Percentiles rank a stretch among this genome's conserved stretches.
Conservation (phyloP, 1,140 invertebrate genomes). For the Leptonema lineaticorne region DNA sequence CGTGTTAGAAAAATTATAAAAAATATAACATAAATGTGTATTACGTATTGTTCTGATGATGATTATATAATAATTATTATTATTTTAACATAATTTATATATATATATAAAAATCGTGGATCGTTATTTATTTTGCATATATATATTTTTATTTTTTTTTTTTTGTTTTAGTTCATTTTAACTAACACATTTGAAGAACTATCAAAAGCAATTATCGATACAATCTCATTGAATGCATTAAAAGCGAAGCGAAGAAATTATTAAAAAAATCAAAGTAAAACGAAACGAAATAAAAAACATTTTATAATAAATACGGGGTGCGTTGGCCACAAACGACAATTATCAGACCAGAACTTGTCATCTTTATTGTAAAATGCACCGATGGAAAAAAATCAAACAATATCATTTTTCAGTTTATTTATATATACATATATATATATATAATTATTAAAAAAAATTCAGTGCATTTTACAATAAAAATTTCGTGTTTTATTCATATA, state of each 20-base stretch:
- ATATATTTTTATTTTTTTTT: too few relatives aligned
- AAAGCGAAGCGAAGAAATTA: slow-evolving; percentile 24
- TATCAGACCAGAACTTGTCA: slow-evolving; percentile 8
- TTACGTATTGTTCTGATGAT: too few relatives aligned
- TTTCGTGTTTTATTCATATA: slow-evolving; percentile 5
- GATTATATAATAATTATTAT: too few relatives aligned
- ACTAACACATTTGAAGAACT: slow-evolving; percentile 10
- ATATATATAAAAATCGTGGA: too few relatives aligned
- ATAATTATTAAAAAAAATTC: too few relatives aligned
- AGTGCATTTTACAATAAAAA: not conserved
- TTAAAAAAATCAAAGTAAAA: slow-evolving; percentile 24
- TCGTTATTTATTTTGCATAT: too few relatives aligned
- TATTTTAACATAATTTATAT: too few relatives aligned
- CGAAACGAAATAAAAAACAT: slow-evolving; percentile 5
- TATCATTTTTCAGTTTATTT: too few relatives aligned
- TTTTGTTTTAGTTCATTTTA: too few relatives aligned
- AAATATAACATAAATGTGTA: too few relatives aligned
- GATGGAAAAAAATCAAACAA: not conserved
- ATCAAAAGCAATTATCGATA: slow-evolving; percentile 12
- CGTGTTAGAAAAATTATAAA: too few relatives aligned
- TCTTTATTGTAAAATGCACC: slow-evolving; percentile 11
- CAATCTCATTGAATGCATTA: slow-evolving; percentile 14
- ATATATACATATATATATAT: too few relatives aligned
- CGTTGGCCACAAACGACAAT: slow-evolving; percentile 25
- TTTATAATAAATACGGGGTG: slow-evolving; percentile 16